Percentiles rank a stretch among this genome's conserved stretches.
Conservation (phyloP, 64 coral and sea anemone species). For the Porites lutea region DNA sequence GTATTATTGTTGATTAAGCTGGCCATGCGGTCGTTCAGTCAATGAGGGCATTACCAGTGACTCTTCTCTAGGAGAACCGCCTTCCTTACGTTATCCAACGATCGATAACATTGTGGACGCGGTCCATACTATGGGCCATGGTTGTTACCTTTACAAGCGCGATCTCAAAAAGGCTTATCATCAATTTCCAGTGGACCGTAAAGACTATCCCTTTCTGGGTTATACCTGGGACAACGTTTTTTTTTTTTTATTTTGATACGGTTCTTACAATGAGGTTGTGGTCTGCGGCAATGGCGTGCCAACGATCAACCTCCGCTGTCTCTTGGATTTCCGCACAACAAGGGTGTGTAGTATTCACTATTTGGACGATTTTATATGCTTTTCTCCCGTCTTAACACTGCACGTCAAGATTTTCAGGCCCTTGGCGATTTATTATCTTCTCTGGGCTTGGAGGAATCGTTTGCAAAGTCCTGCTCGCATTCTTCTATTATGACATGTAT, state of each 20-base stretch:
- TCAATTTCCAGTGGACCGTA: conserved; percentile 25
- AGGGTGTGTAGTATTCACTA: conserved; percentile 26
- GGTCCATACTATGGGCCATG: neutral
- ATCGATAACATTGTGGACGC: conserved; percentile 6
- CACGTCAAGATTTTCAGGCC: neutral
- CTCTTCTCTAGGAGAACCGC: neutral
- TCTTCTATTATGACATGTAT: conserved; percentile 45
- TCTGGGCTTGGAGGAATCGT: conserved; percentile 41
- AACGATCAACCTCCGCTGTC: conserved; percentile 21
- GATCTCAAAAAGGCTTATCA: conserved; percentile 33
- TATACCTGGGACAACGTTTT: conserved; percentile 28
- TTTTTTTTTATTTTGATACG: conserved; percentile 18
- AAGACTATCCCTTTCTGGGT: conserved; percentile 33
- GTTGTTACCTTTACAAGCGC: conserved; percentile 34
- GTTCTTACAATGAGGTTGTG: conserved; percentile 36
- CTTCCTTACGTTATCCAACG: neutral
- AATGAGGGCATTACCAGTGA: conserved; percentile 17
- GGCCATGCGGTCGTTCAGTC: neutral
- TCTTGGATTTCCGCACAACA: neutral
- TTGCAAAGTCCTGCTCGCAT: conserved; percentile 8
- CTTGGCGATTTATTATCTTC: neutral
- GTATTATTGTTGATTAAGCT: conserved; percentile 28
- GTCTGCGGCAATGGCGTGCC: conserved; percentile 39
- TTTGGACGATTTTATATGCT: conserved; percentile 55
- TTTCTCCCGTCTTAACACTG: neutral